Evolutionary conservation across 2,113 vertebrate species (phyloP).

Genomic region (Menidia beryllina): DNA sequence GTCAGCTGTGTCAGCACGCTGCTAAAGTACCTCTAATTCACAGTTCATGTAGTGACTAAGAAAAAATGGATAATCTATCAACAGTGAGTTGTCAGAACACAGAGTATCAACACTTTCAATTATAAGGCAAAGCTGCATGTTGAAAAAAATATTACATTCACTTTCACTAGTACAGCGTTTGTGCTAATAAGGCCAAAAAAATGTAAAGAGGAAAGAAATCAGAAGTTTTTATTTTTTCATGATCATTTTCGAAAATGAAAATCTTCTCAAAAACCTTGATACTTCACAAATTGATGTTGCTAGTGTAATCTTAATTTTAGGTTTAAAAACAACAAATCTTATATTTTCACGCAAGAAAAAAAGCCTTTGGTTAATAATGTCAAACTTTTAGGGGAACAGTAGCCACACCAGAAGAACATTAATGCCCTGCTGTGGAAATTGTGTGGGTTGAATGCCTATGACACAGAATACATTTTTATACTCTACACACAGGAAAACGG

Average conservation of each 20-base stretch:
- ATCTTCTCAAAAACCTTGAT: background rate
- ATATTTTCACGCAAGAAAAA: background rate
- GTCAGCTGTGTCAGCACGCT: slow-evolving; percentile 30
- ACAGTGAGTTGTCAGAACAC: background rate
- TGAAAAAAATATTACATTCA: too few relatives aligned
- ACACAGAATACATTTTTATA: slow-evolving; percentile 48
- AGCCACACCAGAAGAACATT: slow-evolving; percentile 2
- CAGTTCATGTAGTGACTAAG: background rate
- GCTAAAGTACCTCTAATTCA: slow-evolving; percentile 49
- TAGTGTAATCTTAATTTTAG: background rate
- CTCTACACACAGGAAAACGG: slow-evolving; percentile 20
- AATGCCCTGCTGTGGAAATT: slow-evolving; percentile 34
- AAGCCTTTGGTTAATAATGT: slow-evolving; percentile 20
- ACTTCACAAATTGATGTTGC: background rate
- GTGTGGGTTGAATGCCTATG: slow-evolving; percentile 46
- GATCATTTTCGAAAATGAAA: background rate
- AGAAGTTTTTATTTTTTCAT: background rate
- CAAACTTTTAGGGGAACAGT: slow-evolving; percentile 13
- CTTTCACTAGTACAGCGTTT: too few relatives aligned
- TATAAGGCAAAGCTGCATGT: too few relatives aligned
- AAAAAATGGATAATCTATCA: background rate
- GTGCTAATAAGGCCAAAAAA: background rate
- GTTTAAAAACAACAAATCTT: background rate
- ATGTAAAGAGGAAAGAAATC: background rate
- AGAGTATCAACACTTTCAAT: background rate